Percentiles rank a stretch among this genome's conserved stretches.
Conservation (phyloP, 2,797 vertebrate genomes). For the Pempheris klunzingeri region DNA sequence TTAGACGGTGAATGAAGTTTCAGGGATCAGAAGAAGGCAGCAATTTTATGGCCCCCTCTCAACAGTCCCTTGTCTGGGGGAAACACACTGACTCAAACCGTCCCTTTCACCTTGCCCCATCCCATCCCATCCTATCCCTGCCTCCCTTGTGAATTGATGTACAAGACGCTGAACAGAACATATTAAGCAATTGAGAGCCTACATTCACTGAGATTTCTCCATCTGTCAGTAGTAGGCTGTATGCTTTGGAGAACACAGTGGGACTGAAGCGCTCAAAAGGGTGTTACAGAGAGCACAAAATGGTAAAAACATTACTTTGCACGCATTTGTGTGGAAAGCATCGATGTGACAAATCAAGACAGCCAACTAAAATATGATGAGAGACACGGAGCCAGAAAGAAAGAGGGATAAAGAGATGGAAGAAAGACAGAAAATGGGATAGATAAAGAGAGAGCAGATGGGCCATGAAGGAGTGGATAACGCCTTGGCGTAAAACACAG, state of each 20-base stretch:
- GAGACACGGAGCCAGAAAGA: constrained; percentile 57
- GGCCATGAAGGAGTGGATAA: constrained; percentile 81
- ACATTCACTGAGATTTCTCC: constrained; percentile 24
- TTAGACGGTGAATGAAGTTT: constrained; percentile 51
- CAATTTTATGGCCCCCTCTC: constrained; percentile 47
- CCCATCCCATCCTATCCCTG: constrained; percentile 19
- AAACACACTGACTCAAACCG: constrained; percentile 44
- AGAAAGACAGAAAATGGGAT: constrained; percentile 72
- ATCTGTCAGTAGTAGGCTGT: constrained; percentile 17
- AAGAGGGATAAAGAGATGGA: constrained; percentile 69
- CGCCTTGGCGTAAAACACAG: constrained; percentile 79
- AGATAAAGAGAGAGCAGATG: constrained; percentile 82
- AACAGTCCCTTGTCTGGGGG: constrained; percentile 45
- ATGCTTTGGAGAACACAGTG: constrained; percentile 32
- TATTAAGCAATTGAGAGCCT: constrained; percentile 36
- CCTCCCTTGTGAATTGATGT: constrained; percentile 21
- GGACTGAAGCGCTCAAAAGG: constrained; percentile 30
- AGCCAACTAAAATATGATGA: constrained; percentile 62
- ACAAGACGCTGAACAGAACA: constrained; percentile 43
- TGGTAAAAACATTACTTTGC: constrained; percentile 39
- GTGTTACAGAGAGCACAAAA: constrained; percentile 31
- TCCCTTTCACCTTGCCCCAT: constrained; percentile 63
- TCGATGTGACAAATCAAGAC: constrained; percentile 69
- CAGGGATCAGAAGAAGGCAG: constrained; percentile 48
- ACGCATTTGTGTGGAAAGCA: constrained; percentile 56